Percentiles rank a stretch among this genome's conserved stretches.
Evolutionary conservation across 2,113 vertebrate genomes (phyloP).

Genomic region (Nerophis ophidion): DNA sequence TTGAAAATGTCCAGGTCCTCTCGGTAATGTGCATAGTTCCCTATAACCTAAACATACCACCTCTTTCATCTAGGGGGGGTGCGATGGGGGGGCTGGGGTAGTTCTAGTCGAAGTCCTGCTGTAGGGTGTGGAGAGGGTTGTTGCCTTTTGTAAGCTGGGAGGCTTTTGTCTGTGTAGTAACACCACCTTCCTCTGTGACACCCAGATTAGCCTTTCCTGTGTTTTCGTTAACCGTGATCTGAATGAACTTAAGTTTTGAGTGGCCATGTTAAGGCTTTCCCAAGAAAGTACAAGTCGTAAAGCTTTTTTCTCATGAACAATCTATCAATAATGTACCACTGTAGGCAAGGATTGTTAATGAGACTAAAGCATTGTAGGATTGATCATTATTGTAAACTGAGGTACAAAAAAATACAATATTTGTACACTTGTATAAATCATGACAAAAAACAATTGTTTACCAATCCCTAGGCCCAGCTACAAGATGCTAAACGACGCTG

Average conservation of each 20-base stretch:
- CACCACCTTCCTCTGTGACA: conserved; percentile 44
- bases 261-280: conserved; percentile 6
- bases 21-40: conserved; percentile 19
- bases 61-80: conserved; percentile 13
- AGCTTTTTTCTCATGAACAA: background rate
- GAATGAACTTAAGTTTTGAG: background rate
- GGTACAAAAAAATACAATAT: no score
- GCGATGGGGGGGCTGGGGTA: no score
- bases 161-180: conserved; percentile 45
- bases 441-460: background rate
- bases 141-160: conserved; percentile 47
- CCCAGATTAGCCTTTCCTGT: conserved; percentile 27
- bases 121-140: conserved; percentile 46
- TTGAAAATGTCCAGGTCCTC: conserved; percentile 22
- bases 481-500: conserved; percentile 89
- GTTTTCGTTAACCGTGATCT: conserved; percentile 20
- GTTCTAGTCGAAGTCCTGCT: conserved; percentile 36
- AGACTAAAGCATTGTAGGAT: background rate
- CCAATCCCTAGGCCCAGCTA: conserved; percentile 75
- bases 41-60: conserved; percentile 10
- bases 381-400: no score
- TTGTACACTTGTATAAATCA: background rate
- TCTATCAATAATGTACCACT: background rate
- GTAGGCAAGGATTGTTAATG: background rate
- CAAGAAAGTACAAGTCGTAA: background rate